Percentiles rank a stretch among this genome's conserved stretches.
These are phyloP conservation scores for Lepilemur ruficaudatus DNA, from an alignment of 2,797 vertebrate genomes.

Conservation along the genomic window DNA sequence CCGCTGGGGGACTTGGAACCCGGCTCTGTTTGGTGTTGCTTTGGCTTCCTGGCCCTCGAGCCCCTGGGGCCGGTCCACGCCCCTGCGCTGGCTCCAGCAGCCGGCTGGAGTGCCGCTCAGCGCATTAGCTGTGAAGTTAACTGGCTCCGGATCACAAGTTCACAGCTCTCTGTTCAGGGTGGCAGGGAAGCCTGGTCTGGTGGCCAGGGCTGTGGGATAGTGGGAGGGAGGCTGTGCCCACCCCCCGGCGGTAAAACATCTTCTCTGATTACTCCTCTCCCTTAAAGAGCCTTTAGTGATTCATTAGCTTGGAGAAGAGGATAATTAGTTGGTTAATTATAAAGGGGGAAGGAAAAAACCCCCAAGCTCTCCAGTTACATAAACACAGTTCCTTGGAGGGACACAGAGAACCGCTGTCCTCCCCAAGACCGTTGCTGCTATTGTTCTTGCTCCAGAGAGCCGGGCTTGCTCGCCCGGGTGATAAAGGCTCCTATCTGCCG, in stretches of 20 bases:
- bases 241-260: not conserved
- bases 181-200: not conserved
- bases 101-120: not conserved
- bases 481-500: constrained; percentile 72
- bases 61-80: not conserved
- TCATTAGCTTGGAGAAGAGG: constrained; percentile 50
- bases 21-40: not conserved
- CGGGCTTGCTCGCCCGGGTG: constrained; percentile 46
- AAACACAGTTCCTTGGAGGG: not conserved
- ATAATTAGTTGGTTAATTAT: constrained; percentile 48
- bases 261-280: not conserved
- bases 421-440: constrained; percentile 47
- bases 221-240: not conserved
- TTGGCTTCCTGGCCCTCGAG: not conserved
- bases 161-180: not conserved
- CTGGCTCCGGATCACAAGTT: constrained; percentile 38
- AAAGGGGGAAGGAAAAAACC: not conserved
- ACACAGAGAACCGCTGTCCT: not conserved
- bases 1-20: not conserved
- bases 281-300: constrained; percentile 15
- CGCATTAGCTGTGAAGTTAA: not conserved
- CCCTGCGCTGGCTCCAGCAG: not conserved
- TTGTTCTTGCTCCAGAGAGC: constrained; percentile 72
- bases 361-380: not conserved
- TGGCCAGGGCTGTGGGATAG: not conserved